These are phyloP conservation scores for Ciconia stormi DNA, from an alignment of 2,113 vertebrate genomes.

Conservation along the genomic window DNA sequence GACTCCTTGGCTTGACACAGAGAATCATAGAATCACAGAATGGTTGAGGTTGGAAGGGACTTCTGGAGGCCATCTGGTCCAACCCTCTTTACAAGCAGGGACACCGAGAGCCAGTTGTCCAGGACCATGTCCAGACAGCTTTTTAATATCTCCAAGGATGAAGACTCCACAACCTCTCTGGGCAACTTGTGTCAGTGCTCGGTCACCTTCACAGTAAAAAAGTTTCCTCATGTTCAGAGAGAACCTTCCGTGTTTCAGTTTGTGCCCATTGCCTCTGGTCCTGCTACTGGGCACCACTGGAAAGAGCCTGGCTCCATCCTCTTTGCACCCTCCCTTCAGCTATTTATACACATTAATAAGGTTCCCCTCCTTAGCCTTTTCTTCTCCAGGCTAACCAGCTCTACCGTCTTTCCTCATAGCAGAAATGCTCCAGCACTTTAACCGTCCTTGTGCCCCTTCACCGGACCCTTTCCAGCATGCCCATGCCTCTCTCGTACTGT, in stretches of 20 bases:
- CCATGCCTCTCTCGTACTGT: rapidly evolving
- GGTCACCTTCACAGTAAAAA: background rate
- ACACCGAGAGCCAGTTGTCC: background rate
- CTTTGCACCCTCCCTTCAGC: rapidly evolving
- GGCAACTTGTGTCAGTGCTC: background rate
- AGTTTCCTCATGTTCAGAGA: background rate
- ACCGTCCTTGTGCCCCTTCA: rapidly evolving
- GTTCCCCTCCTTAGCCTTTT: rapidly evolving
- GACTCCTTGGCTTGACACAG: background rate
- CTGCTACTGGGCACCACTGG: background rate
- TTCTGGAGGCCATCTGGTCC: background rate
- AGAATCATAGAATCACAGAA: background rate
- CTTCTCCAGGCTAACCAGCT: background rate
- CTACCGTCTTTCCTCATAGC: too few species aligned
- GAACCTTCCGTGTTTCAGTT: rapidly evolving
- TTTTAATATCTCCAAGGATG: background rate
- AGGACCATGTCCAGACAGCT: background rate
- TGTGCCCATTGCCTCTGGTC: background rate
- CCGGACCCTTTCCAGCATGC: rapidly evolving
- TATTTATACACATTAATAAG: rapidly evolving
- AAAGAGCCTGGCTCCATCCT: too few species aligned
- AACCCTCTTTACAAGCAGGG: background rate
- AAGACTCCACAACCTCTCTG: background rate
- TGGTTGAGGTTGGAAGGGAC: background rate
- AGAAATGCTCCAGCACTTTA: rapidly evolving